Conservation (phyloP, 2,888 invertebrate species). For the Hypsopygia costalis region DNA sequence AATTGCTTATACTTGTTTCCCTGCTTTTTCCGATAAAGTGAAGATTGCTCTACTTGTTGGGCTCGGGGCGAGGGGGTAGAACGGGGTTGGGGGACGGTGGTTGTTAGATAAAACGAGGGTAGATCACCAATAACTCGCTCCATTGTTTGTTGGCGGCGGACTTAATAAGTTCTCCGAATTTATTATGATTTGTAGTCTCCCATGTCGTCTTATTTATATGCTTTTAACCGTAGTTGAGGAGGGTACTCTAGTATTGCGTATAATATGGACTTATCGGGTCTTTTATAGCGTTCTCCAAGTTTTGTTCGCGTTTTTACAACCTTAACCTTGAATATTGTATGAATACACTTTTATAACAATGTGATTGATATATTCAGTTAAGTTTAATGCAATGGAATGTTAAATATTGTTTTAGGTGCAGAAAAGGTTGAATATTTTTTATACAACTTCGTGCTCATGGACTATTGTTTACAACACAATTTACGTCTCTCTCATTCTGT, state of each 20-base stretch:
- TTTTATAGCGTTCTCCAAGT: conserved; percentile 36
- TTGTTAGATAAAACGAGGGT: conserved; percentile 67
- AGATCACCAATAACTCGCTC: conserved; percentile 75
- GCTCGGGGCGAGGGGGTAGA: conserved; percentile 33
- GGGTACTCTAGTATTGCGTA: conserved; percentile 35
- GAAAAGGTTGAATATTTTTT: no score
- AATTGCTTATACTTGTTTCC: conserved; percentile 67
- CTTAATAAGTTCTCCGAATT: conserved; percentile 77
- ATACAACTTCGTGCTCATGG: no score
- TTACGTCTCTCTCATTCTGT: no score
- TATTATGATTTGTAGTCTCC: conserved; percentile 76
- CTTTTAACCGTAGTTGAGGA: conserved; percentile 51
- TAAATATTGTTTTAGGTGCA: no score
- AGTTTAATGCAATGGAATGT: no score
- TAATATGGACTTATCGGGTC: conserved; percentile 40
- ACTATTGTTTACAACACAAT: no score
- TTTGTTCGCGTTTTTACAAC: conserved; percentile 4
- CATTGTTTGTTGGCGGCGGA: conserved; percentile 77
- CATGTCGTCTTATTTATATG: conserved; percentile 69
- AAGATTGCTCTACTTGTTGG: conserved; percentile 67
- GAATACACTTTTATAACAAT: conserved; percentile 21
- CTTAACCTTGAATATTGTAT: conserved; percentile 16
- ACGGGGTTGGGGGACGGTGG: conserved; percentile 30
- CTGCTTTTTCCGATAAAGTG: conserved; percentile 68
- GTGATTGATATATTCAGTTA: not conserved